These are phyloP conservation scores for Melieria omissa DNA, from an alignment of 2,888 invertebrate genomes.

Conservation along the genomic window DNA sequence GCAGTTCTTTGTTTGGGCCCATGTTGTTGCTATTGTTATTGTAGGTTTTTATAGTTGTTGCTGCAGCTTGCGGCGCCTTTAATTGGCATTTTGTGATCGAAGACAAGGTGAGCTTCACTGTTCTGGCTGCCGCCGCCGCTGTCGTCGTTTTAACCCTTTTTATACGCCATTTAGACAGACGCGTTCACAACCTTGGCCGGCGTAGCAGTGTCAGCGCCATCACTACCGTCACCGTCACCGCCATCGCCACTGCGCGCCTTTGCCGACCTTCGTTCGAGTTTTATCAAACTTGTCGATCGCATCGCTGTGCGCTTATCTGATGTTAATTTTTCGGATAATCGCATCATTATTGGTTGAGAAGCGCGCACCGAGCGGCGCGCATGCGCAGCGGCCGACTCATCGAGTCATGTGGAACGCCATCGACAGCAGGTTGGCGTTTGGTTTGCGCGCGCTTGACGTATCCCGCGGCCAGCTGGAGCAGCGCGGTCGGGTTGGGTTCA, in stretches of 20 bases:
- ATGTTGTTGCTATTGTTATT: not conserved
- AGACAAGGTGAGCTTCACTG: conserved; percentile 10
- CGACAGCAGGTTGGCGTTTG: not conserved
- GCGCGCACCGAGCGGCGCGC: not conserved
- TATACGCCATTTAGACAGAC: too few species aligned
- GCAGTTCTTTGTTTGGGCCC: too few species aligned
- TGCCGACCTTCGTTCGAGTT: conserved; percentile 36
- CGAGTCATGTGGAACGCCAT: too few species aligned
- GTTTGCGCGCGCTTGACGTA: too few species aligned
- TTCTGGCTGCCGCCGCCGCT: too few species aligned
- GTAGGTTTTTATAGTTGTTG: conserved; percentile 10
- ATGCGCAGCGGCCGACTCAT: not conserved
- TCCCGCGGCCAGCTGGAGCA: too few species aligned
- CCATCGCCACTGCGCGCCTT: conserved; percentile 21
- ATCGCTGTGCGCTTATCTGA: conserved; percentile 55
- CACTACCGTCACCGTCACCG: conserved; percentile 7
- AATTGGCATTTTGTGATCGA: conserved; percentile 54
- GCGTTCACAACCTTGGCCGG: not conserved
- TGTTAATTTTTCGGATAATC: conserved; percentile 61
- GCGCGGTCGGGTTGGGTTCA: not conserved
- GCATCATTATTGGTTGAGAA: conserved; percentile 56
- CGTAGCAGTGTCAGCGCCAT: not conserved
- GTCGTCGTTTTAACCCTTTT: too few species aligned
- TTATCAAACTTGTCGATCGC: conserved; percentile 61
- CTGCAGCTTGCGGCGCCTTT: conserved; percentile 55